These are phyloP conservation scores for Crossaster papposus DNA, from an alignment of 53 echinoderm and acorn worm genomes.

Conservation along the genomic window DNA sequence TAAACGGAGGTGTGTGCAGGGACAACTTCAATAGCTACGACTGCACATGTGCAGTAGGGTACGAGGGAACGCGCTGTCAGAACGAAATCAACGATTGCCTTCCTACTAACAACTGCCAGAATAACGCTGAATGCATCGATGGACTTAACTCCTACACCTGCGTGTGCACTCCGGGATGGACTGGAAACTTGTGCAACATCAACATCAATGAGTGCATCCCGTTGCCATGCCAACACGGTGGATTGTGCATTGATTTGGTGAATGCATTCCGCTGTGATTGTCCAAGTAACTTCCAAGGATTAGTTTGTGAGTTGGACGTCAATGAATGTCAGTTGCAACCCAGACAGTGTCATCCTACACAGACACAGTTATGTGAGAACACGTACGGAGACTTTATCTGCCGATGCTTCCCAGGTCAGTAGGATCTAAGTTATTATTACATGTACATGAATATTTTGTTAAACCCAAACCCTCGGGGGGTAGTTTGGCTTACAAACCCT, in stretches of 20 bases:
- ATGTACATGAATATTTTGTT: neutral
- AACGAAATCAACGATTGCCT: slow-evolving; percentile 81
- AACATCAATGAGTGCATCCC: slow-evolving; percentile 87
- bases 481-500: too few species aligned
- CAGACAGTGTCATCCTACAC: slow-evolving; percentile 71
- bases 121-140: slow-evolving; percentile 83
- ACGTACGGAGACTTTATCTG: slow-evolving; percentile 85
- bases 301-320: slow-evolving; percentile 74
- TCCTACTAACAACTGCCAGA: slow-evolving; percentile 69
- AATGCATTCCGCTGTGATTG: slow-evolving; percentile 80
- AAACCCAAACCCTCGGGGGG: neutral
- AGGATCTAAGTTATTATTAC: too few species aligned
- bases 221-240: slow-evolving; percentile 80
- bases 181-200: slow-evolving; percentile 70
- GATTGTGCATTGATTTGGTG: slow-evolving; percentile 71
- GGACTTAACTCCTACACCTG: slow-evolving; percentile 80
- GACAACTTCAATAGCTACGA: slow-evolving; percentile 70
- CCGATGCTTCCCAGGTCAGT: slow-evolving; percentile 64
- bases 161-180: slow-evolving; percentile 72
- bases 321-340: slow-evolving; percentile 75
- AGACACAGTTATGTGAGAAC: slow-evolving; percentile 81
- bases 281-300: slow-evolving; percentile 77
- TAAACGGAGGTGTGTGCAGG: slow-evolving; percentile 70
- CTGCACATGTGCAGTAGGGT: slow-evolving; percentile 84
- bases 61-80: slow-evolving; percentile 75